Percentiles rank a stretch among this genome's conserved stretches.
Conservation (phyloP, 2,797 vertebrate genomes). For the Neoniphon sammara region DNA sequence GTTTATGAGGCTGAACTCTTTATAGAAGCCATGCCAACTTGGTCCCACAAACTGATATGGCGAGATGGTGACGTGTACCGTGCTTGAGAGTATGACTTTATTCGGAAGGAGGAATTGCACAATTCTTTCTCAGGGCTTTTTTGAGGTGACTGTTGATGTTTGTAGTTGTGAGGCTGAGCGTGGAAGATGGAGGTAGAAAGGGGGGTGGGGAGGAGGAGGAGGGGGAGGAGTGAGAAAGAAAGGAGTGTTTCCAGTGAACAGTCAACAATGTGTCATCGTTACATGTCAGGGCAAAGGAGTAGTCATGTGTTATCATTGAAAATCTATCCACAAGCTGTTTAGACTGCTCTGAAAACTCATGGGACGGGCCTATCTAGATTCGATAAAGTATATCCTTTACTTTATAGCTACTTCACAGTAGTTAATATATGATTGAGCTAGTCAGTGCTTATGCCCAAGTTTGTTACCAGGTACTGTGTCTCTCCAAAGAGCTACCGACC, state of each 20-base stretch:
- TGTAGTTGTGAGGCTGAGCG: not conserved
- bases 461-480: not conserved
- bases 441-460: too few species aligned
- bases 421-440: too few species aligned
- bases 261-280: not conserved
- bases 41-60: not conserved
- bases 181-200: not conserved
- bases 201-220: not conserved
- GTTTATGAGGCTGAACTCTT: too few species aligned
- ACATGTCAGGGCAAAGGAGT: constrained; percentile 23
- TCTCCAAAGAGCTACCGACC: not conserved
- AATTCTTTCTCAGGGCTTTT: too few species aligned
- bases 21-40: not conserved
- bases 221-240: not conserved
- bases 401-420: too few species aligned
- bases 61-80: not conserved
- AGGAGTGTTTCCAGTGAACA: not conserved
- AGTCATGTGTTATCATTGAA: not conserved
- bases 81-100: too few species aligned
- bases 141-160: not conserved
- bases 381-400: too few species aligned
- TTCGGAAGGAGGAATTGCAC: too few species aligned
- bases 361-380: too few species aligned
- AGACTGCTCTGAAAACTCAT: not conserved
- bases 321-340: not conserved